Evolutionary conservation across 2,888 invertebrate genomes (phyloP).

Genomic region (Polydrusus cervinus): DNA sequence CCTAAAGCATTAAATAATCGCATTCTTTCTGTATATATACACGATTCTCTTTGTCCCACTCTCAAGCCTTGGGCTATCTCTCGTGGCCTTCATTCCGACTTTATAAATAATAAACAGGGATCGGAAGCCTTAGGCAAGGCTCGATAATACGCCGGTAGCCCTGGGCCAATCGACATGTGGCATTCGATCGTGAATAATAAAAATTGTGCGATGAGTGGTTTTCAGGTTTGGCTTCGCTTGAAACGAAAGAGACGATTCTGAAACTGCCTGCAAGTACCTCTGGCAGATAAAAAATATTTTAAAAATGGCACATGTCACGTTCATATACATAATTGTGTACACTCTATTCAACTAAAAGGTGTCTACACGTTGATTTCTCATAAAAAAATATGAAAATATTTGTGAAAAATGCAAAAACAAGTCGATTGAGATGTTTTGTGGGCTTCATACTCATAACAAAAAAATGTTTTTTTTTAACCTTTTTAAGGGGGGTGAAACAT

Average conservation of each 20-base stretch:
- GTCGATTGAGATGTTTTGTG: too few species aligned
- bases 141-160: constrained; percentile 45
- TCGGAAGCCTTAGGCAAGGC: constrained; percentile 50
- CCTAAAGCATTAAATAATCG: constrained; percentile 23
- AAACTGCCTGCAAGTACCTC: too few species aligned
- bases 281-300: too few species aligned
- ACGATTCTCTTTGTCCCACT: constrained; percentile 42
- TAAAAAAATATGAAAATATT: too few species aligned
- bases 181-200: constrained; percentile 47
- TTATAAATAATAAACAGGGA: constrained; percentile 54
- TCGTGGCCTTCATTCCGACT: constrained; percentile 53
- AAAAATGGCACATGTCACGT: too few species aligned
- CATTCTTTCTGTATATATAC: constrained; percentile 17
- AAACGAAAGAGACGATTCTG: background rate
- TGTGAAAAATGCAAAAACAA: too few species aligned
- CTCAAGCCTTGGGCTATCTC: constrained; percentile 43
- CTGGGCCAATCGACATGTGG: constrained; percentile 52
- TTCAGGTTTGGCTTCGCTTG: background rate
- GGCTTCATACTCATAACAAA: too few species aligned
- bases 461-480: too few species aligned
- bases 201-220: constrained; percentile 14
- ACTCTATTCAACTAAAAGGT: too few species aligned
- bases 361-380: too few species aligned
- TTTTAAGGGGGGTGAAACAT: too few species aligned
- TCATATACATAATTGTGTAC: too few species aligned